A percentile compares a stretch with the other conserved stretches of the same genome.
Evolutionary conservation across 2,797 vertebrate genomes (phyloP).

Genomic region (Pseudomugil gertrudae): DNA sequence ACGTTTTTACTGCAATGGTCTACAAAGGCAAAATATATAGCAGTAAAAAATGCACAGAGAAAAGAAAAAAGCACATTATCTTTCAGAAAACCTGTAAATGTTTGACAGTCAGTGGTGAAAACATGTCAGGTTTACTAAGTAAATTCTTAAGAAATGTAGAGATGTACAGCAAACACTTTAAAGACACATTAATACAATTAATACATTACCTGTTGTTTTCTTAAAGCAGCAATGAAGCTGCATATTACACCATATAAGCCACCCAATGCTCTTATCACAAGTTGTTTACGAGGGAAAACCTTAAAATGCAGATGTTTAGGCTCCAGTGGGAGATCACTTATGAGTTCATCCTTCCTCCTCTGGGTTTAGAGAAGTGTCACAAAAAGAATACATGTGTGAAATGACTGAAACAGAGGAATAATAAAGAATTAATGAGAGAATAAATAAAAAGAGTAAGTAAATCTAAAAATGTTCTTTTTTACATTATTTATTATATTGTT

Average conservation of each 20-base stretch:
- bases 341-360: not conserved
- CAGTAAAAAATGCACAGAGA: not conserved
- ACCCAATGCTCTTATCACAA: not conserved
- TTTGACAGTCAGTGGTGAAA: not conserved
- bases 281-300: not conserved
- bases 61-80: not conserved
- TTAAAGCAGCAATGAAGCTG: not conserved
- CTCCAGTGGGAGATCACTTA: not conserved
- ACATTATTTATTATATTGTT: not conserved
- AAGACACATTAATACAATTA: not conserved
- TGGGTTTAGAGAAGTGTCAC: not conserved
- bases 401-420: not conserved
- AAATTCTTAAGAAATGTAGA: not conserved
- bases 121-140: not conserved
- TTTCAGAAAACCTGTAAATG: not conserved
- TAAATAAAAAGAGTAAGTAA: not conserved
- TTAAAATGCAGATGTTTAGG: not conserved
- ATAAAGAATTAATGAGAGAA: not conserved
- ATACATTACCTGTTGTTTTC: not conserved
- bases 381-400: not conserved
- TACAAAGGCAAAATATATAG: not conserved
- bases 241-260: not conserved
- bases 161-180: not conserved
- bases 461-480: not conserved
- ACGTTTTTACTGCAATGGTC: slow-evolving; percentile 3